Evolutionary conservation across 2,113 vertebrate species (phyloP), one percentile per base, ranked within the genome.

Genomic region (Spilogale gracilis): DNA sequence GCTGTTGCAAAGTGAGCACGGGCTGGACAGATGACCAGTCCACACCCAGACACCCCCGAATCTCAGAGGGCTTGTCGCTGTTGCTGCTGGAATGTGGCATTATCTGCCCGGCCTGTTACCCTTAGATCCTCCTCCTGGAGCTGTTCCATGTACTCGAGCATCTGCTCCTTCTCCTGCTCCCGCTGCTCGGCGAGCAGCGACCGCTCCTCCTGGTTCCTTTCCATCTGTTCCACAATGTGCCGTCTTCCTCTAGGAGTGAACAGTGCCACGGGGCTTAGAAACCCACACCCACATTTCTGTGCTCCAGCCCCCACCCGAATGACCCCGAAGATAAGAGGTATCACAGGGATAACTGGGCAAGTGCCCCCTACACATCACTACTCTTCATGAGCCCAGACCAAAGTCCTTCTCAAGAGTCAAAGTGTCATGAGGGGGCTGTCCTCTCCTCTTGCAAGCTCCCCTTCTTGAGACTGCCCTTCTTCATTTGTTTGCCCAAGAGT

Each of bases 201-300:
- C 27, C 96, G 97, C 13, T 99, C 98, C 73, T 99, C 99, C 11
- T 96, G 83, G 0, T 99, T 99, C 91, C 97, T 96, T 93, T 98
- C 98, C 1, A 99, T 99, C 98, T 99, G 99, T 50, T 98, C 56
- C 1, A 98, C 91, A 14, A 99, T 99, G 60, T 98, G 98, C 96
- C 98, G 96, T 96, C 98, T 99, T 27, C 99, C 99, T 52, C 99
- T 99, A 95, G 8, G 48, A 91, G 67, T 32, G 7, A 79, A 63
- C 7, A 20, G 65, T 0, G 0, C 48, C 76, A 32, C 0, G 0
- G 50, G 16, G 52, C 61, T 94, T 52, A 96, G 93, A 82, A 52
- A 92, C 23, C 43, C 38, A 10, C 43, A 2, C 25, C 11, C 52
- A 0, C 1, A 32, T n/a, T 13, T n/a, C 54, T 81, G 38, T 20